These are phyloP conservation scores for Pollenia angustigena DNA, from an alignment of 2,888 invertebrate genomes.

Conservation along the genomic window DNA sequence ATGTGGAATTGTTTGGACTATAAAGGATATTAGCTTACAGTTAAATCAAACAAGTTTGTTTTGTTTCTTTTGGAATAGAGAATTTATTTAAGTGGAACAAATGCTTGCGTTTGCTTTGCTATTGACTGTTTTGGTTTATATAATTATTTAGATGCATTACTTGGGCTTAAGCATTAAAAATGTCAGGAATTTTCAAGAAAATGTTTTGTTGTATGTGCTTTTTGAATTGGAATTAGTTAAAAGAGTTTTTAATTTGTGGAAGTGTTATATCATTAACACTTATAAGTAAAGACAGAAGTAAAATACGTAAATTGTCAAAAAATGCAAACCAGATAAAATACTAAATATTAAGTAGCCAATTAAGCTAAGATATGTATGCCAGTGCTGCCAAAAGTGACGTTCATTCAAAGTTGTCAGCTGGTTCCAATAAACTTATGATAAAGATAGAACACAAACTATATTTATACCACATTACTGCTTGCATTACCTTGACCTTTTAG, in stretches of 20 bases:
- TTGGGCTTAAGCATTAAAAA: background rate
- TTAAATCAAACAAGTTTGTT: constrained; percentile 50
- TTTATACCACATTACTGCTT: no score
- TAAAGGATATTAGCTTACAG: constrained; percentile 66
- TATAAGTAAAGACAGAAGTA: background rate
- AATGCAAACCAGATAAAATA: no score
- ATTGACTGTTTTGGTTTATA: background rate
- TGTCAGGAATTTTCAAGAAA: background rate
- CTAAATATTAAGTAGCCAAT: no score
- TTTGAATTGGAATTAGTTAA: background rate
- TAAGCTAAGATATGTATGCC: no score
- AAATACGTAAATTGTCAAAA: background rate
- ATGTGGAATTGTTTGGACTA: constrained; percentile 33
- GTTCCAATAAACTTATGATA: no score
- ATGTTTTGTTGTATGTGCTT: background rate
- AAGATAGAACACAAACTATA: no score
- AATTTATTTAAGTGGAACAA: constrained; percentile 10
- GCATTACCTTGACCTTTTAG: no score
- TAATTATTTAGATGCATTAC: background rate
- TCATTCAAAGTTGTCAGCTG: no score
- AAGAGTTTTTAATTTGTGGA: background rate
- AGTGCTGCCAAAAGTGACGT: no score
- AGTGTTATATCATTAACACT: background rate
- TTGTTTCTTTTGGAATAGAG: background rate
- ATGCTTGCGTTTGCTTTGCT: constrained; percentile 1